Conservation (phyloP, 2,797 vertebrate genomes). For the Lepidocolaptes lacrymiger region DNA sequence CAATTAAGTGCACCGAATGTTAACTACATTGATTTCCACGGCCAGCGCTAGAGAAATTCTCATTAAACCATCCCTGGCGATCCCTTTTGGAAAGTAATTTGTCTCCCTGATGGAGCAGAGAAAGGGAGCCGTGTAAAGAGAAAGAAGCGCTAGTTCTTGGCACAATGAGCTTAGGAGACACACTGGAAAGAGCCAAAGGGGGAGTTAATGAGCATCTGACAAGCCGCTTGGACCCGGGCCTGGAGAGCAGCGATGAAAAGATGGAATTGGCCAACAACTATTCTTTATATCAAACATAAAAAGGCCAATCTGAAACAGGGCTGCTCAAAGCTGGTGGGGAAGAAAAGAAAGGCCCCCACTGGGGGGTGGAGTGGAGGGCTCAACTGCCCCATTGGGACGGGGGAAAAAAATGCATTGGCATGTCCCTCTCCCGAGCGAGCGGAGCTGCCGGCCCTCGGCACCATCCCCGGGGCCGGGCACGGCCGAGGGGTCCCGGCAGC, state of each 20-base stretch:
- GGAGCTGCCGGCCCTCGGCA: neutral
- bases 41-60: constrained; percentile 98
- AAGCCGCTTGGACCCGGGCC: constrained; percentile 88
- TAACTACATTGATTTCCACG: constrained; percentile 98
- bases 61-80: constrained; percentile 96
- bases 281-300: constrained; percentile 89
- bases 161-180: constrained; percentile 91
- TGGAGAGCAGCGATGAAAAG: constrained; percentile 89
- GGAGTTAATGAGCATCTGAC: constrained; percentile 97
- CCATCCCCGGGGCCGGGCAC: neutral
- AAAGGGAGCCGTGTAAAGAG: constrained; percentile 85
- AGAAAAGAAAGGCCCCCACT: constrained; percentile 76
- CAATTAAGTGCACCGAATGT: constrained; percentile 99
- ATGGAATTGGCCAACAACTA: constrained; percentile 85
- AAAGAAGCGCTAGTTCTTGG: constrained; percentile 88
- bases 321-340: constrained; percentile 83
- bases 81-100: constrained; percentile 90
- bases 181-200: constrained; percentile 89
- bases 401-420: neutral
- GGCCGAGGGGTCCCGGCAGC: neutral
- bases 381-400: constrained; percentile 56
- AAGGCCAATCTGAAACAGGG: constrained; percentile 88
- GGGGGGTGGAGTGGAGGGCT: constrained; percentile 68
- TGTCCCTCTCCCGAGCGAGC: neutral
- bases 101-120: constrained; percentile 88